phyloP scores from a whole-genome alignment of 2,888 invertebrate species.

The Corythucha ciliata region DNA sequence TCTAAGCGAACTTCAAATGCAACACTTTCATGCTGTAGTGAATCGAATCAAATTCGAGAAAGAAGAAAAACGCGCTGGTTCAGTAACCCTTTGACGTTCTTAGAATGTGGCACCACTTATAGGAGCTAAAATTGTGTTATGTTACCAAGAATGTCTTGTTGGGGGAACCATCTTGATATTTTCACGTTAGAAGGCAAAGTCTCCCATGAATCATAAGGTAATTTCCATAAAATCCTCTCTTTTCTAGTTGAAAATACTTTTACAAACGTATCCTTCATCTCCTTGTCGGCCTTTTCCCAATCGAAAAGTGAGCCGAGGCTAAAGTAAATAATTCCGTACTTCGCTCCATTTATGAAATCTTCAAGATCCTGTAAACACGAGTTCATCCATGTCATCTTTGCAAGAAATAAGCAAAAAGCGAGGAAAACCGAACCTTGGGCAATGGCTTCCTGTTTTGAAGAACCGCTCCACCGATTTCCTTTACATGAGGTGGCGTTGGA shows the following conservation, averaged over 20 bases:
- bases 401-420: no score
- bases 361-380: constrained; percentile 50
- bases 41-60: no score
- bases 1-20: no score
- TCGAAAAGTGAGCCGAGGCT: constrained; percentile 79
- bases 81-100: no score
- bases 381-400: background rate
- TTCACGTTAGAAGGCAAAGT: constrained; percentile 65
- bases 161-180: constrained; percentile 59
- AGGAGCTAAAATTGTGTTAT: no score
- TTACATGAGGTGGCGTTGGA: constrained; percentile 68
- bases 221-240: constrained; percentile 75
- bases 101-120: no score
- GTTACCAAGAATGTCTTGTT: constrained; percentile 44
- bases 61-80: no score
- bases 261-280: constrained; percentile 57
- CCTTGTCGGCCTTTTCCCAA: constrained; percentile 67
- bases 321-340: constrained; percentile 65
- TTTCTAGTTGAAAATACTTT: constrained; percentile 64
- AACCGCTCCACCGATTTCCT: constrained; percentile 75
- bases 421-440: constrained; percentile 55
- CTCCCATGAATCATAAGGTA: constrained; percentile 59
- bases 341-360: constrained; percentile 55
- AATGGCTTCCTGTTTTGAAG: constrained; percentile 62
- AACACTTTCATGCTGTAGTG: no score